Percentiles rank a stretch among this genome's conserved stretches.
Evolutionary conservation across 2,888 invertebrate species (phyloP).

Genomic region (Palloptera scutellata): DNA sequence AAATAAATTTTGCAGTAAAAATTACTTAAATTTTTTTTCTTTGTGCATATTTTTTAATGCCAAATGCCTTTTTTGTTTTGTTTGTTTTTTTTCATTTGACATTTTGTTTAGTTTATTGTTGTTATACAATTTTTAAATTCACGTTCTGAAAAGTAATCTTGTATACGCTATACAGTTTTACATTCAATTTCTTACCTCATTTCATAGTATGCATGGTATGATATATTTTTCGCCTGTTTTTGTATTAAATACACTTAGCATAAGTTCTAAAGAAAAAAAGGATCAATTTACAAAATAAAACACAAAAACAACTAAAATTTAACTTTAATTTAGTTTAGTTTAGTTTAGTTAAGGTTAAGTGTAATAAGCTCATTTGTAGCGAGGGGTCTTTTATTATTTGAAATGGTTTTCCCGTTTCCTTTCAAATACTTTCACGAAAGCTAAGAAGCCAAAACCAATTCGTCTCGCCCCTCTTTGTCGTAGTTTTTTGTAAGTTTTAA

Average conservation of each 20-base stretch:
- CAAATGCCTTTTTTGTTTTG: neutral
- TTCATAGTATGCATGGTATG: too few species aligned
- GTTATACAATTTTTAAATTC: constrained; percentile 41
- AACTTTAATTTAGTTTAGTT: neutral
- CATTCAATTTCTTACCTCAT: too few species aligned
- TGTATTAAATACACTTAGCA: constrained; percentile 1
- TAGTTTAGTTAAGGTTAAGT: constrained; percentile 27
- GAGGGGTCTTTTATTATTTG: constrained; percentile 17
- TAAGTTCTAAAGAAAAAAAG: constrained; percentile 3
- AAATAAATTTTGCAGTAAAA: neutral
- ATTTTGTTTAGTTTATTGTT: constrained; percentile 20
- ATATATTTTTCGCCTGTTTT: neutral
- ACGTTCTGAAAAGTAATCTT: constrained; percentile 11
- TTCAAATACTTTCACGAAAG: too few species aligned
- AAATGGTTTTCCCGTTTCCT: neutral
- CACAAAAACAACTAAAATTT: too few species aligned
- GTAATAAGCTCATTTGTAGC: constrained; percentile 37
- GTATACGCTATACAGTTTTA: too few species aligned
- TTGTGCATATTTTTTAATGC: constrained; percentile 23
- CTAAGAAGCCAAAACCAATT: too few species aligned
- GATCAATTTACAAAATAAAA: neutral
- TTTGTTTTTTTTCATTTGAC: too few species aligned
- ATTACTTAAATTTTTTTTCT: constrained; percentile 15
- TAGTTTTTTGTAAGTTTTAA: neutral
- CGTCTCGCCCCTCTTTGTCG: too few species aligned